Conservation (phyloP, 2,888 invertebrate genomes). For the Theristus sp. region DNA sequence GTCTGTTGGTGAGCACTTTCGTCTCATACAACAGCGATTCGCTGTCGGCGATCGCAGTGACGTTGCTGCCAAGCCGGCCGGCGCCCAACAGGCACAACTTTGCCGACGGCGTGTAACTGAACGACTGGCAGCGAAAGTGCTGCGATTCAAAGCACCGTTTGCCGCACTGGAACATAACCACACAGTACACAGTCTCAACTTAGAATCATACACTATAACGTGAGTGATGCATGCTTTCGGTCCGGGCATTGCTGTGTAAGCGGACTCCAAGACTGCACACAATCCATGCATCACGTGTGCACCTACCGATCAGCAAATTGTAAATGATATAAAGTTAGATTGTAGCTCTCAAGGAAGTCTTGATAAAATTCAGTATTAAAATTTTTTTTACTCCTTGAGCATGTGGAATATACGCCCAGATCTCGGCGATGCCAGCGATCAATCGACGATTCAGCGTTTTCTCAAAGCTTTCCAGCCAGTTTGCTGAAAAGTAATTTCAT, state of each 20-base stretch:
- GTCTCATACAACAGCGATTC: not conserved
- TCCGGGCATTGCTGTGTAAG: too few relatives aligned
- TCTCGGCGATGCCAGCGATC: not conserved
- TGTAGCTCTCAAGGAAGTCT: too few relatives aligned
- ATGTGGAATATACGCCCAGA: not conserved
- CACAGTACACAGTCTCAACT: not conserved
- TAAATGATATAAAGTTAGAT: too few relatives aligned
- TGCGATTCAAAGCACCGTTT: not conserved
- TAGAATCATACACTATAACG: too few relatives aligned
- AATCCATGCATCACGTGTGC: too few relatives aligned
- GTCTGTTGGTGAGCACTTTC: not conserved
- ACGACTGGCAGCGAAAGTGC: not conserved
- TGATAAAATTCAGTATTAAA: too few relatives aligned
- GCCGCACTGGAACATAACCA: not conserved
- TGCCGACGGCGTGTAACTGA: not conserved
- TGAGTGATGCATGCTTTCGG: too few relatives aligned
- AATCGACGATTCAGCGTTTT: not conserved
- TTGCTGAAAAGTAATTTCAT: too few relatives aligned
- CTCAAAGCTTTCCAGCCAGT: constrained; percentile 33
- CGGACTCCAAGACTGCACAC: too few relatives aligned
- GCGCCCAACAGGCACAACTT: not conserved
- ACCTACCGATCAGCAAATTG: too few relatives aligned
- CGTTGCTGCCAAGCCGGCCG: not conserved
- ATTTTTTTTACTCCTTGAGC: not conserved
- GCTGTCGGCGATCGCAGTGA: not conserved